Evolutionary conservation across 2,888 invertebrate species (phyloP).

Genomic region (Polia nebulosa): DNA sequence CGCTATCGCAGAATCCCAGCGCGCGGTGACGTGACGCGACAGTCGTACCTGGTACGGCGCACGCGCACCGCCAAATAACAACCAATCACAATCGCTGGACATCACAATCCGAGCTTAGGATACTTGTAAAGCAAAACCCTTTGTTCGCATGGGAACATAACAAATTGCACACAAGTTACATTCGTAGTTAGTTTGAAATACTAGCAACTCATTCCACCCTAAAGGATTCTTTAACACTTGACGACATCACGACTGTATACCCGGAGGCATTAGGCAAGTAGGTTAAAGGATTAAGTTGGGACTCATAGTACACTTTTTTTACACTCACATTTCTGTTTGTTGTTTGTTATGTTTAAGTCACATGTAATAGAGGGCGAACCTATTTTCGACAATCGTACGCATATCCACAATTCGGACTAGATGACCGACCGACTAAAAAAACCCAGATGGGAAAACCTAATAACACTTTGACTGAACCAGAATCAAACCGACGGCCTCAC

Average conservation of each 20-base stretch:
- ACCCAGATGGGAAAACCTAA: too few species aligned
- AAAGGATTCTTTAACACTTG: not conserved
- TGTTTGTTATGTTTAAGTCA: too few species aligned
- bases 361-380: too few species aligned
- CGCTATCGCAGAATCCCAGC: slow-evolving; percentile 29
- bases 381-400: too few species aligned
- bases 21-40: slow-evolving; percentile 36
- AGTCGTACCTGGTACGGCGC: slow-evolving; percentile 69
- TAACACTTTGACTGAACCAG: too few species aligned
- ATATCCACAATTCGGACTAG: too few species aligned
- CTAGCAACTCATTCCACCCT: not conserved
- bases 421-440: too few species aligned
- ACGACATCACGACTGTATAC: not conserved
- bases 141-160: slow-evolving; percentile 33
- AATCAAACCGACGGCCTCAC: too few species aligned
- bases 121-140: slow-evolving; percentile 25
- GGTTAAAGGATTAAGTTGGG: not conserved
- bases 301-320: too few species aligned
- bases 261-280: not conserved
- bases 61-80: slow-evolving; percentile 37
- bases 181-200: not conserved
- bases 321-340: too few species aligned
- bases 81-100: slow-evolving; percentile 46
- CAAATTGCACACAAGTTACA: slow-evolving; percentile 2
- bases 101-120: slow-evolving; percentile 26